Percentiles rank a stretch among this genome's conserved stretches.
Conservation (phyloP, 1,140 invertebrate genomes). For the Drosophila truncata region DNA sequence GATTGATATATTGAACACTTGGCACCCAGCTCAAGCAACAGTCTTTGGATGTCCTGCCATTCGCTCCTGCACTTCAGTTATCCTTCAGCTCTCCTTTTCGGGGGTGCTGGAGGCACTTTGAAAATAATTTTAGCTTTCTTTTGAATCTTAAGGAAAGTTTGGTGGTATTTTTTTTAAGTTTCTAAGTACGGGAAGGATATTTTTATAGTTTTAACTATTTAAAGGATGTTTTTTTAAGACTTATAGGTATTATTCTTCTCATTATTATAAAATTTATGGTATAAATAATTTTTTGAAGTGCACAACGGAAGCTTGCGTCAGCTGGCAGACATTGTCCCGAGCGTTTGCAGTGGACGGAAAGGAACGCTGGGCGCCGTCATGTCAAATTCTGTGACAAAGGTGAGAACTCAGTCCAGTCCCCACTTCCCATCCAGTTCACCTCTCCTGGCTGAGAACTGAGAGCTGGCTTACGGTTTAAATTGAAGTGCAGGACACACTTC, state of each 20-base stretch:
- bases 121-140: background rate
- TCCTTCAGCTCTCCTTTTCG: constrained; percentile 15
- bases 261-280: too few species aligned
- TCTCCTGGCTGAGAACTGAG: constrained; percentile 41
- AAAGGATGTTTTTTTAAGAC: background rate
- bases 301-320: constrained; percentile 58
- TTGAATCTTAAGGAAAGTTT: background rate
- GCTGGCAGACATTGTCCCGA: constrained; percentile 66
- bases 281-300: constrained; percentile 18
- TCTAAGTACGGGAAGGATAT: background rate
- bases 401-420: constrained; percentile 47
- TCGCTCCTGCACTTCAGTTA: constrained; percentile 20
- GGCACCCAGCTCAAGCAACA: constrained; percentile 78
- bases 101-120: constrained; percentile 11
- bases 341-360: constrained; percentile 52
- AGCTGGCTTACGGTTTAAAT: constrained; percentile 71
- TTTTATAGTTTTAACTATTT: background rate
- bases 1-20: constrained; percentile 84
- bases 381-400: constrained; percentile 77
- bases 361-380: constrained; percentile 28
- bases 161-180: background rate
- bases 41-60: constrained; percentile 53
- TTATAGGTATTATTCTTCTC: background rate
- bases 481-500: constrained; percentile 59
- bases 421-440: background rate